Evolutionary conservation across 92 coral and sea anemone species (phyloP), one percentile per base, ranked within the genome.

Genomic region (Anthopleura xanthogrammica): DNA sequence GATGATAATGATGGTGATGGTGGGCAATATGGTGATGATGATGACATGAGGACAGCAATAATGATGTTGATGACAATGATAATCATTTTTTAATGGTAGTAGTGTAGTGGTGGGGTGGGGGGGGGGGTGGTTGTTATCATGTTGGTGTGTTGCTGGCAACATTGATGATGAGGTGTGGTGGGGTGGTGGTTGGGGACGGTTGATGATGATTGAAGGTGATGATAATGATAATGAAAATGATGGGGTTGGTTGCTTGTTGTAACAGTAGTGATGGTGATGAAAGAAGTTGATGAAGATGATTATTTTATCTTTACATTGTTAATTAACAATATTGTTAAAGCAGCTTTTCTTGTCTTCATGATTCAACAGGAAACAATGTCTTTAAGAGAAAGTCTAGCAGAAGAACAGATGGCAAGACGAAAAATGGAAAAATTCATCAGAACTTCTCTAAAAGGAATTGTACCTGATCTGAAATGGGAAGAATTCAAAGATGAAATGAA

Each of bases 401-500:
- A 94, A 77, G 98, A 94, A 79, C 93, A 89, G 56, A 86, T 85
- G 64, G 98, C 98, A 6, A 83, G 98, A 77, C 89, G 91, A 82
- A 93, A 93, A 85, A 93, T 93, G 95, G 98, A 93, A 82, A 89
- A 89, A 79, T 93, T 93, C 78, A 93, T 93, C 43, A 89, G 98
- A 16, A 79, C 92, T 22, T 93, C 98, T 16, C 82, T 93, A 62
- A 86, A 81, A 87, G 98, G 93, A 83, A 90, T 93, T 62, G 91
- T 93, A 42, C 98, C 98, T n/a, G 98, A 93, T 84, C 36, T 88
- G 16, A 93, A 89, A 77, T 93, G 98, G 98, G 98, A 93, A 50
- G 98, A 93, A 76, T 87, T 93, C 83, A 92, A 89, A 46, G 89
- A 91, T 48, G 83, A 74, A 13, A 66, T 40, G n/a, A n/a, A n/a